Conservation (phyloP, 30 jellyfish, hydroid and myxozoan species). For the Clytia hemisphaerica region DNA sequence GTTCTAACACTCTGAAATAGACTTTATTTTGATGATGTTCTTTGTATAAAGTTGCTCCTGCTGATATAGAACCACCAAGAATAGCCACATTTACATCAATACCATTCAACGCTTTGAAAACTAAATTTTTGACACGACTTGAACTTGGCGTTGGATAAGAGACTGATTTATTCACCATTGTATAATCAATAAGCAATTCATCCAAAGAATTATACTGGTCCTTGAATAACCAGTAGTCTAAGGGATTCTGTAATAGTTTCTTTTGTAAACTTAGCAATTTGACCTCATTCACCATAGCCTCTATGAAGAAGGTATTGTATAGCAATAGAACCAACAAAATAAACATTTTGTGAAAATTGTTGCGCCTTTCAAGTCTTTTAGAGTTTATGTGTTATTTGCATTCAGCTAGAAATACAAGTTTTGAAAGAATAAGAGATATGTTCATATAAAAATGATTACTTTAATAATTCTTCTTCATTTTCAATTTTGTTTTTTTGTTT, state of each 20-base stretch:
- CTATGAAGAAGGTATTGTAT: too few species aligned
- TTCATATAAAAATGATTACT: too few species aligned
- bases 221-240: slow-evolving; percentile 76
- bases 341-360: too few species aligned
- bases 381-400: too few species aligned
- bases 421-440: too few species aligned
- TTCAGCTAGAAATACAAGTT: too few species aligned
- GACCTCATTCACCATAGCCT: too few species aligned
- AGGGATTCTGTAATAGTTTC: slow-evolving; percentile 56
- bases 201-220: slow-evolving; percentile 45
- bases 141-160: slow-evolving; percentile 49
- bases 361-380: too few species aligned
- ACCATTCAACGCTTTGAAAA: slow-evolving; percentile 64
- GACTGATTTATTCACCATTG: slow-evolving; percentile 56
- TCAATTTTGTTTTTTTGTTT: too few species aligned
- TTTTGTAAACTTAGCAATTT: too few species aligned
- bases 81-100: slow-evolving; percentile 56
- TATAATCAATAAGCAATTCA: slow-evolving; percentile 58
- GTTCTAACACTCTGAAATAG: slow-evolving; percentile 56
- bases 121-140: slow-evolving; percentile 42
- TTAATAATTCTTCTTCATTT: too few species aligned
- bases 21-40: slow-evolving; percentile 44
- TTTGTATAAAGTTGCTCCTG: slow-evolving; percentile 88
- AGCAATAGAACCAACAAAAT: too few species aligned
- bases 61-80: slow-evolving; percentile 91